Percentiles rank a stretch among this genome's conserved stretches.
Conservation (phyloP, 2,797 vertebrate genomes). For the Anguilla marmorata region DNA sequence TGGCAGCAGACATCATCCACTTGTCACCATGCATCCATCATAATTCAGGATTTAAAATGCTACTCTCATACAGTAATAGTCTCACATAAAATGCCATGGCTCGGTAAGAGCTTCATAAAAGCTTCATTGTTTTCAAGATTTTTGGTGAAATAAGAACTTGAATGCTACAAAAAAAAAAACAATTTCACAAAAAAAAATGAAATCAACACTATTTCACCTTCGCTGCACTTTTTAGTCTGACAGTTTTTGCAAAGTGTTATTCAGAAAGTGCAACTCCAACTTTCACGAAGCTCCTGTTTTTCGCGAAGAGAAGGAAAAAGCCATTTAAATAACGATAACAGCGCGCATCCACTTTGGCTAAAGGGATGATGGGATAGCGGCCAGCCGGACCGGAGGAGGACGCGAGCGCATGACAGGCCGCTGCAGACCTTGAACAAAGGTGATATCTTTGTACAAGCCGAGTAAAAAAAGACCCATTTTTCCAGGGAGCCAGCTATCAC, state of each 20-base stretch:
- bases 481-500: slow-evolving; percentile 21
- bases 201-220: slow-evolving; percentile 8
- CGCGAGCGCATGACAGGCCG: slow-evolving; percentile 12
- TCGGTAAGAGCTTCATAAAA: background rate
- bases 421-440: slow-evolving; percentile 54
- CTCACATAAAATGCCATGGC: background rate
- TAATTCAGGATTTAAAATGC: background rate
- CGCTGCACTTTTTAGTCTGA: background rate
- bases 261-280: background rate
- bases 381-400: slow-evolving; percentile 18
- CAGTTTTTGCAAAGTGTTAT: slow-evolving; percentile 15
- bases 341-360: slow-evolving; percentile 33
- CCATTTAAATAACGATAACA: slow-evolving; percentile 15
- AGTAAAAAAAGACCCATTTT: slow-evolving; percentile 46
- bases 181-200: background rate
- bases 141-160: background rate
- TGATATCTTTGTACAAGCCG: slow-evolving; percentile 49
- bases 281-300: background rate
- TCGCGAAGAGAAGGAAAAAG: background rate
- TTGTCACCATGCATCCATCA: background rate
- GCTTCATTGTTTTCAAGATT: background rate
- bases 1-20: background rate
- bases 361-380: slow-evolving; percentile 32
- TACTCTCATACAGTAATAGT: background rate
- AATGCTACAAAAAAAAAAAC: background rate